Conservation (phyloP, 2,797 vertebrate genomes). For the Mastacembelus armatus region DNA sequence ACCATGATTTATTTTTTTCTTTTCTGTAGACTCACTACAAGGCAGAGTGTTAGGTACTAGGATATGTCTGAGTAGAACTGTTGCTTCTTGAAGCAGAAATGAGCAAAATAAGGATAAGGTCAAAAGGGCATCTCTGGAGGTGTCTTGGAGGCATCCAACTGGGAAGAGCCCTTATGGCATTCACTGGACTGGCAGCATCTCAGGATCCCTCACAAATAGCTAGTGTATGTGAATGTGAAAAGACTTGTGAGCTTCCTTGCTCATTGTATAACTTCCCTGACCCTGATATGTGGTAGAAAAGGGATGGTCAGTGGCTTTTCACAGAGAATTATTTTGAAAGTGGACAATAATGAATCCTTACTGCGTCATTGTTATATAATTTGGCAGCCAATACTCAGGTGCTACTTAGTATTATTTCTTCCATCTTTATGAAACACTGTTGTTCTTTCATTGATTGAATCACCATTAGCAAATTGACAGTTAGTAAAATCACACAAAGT, state of each 20-base stretch:
- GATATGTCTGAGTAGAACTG: not conserved
- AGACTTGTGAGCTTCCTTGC: no score
- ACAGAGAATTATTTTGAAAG: no score
- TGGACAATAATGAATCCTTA: not conserved
- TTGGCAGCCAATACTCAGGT: not conserved
- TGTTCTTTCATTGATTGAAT: not conserved
- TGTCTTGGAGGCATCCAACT: not conserved
- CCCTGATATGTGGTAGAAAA: no score
- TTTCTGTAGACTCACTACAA: not conserved
- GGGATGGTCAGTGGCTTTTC: no score
- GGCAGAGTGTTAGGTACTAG: not conserved
- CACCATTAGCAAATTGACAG: not conserved
- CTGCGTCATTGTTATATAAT: not conserved
- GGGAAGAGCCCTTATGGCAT: not conserved
- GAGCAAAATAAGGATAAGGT: not conserved
- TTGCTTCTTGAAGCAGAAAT: conserved; percentile 5
- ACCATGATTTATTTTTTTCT: no score
- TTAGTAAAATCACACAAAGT: not conserved
- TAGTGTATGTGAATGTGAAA: no score
- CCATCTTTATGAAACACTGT: not conserved
- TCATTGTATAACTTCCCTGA: no score
- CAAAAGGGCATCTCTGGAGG: not conserved
- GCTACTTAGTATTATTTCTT: not conserved
- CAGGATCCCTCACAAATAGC: no score
- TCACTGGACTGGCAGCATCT: no score